phyloP scores from a whole-genome alignment of 1,140 invertebrate species.

The Diprion similis region DNA sequence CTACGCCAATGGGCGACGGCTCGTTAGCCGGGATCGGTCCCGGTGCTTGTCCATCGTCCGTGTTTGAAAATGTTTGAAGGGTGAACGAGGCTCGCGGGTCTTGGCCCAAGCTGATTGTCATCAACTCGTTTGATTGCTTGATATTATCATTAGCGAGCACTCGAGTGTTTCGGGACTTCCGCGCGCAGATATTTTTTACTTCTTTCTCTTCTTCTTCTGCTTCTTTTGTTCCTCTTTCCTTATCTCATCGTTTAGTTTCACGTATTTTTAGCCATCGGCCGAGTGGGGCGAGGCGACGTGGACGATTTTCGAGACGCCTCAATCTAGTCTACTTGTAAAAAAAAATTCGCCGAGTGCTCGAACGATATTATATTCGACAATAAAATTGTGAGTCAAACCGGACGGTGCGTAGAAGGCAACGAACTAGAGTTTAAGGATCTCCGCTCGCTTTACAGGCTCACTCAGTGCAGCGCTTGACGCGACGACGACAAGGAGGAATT shows the following conservation, averaged over 20 bases:
- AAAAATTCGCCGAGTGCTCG: too few relatives aligned
- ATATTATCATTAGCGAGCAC: slow-evolving; percentile 49
- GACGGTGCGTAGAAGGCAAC: too few relatives aligned
- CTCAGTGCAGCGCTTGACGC: neutral
- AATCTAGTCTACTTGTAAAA: too few relatives aligned
- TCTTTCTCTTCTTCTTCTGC: neutral
- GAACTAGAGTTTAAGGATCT: too few relatives aligned
- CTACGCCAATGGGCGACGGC: slow-evolving; percentile 47
- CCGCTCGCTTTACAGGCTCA: neutral
- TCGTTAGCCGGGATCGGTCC: slow-evolving; percentile 44
- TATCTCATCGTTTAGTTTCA: too few relatives aligned
- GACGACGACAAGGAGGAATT: neutral
- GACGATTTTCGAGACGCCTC: too few relatives aligned
- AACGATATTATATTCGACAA: too few relatives aligned
- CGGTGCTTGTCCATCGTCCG: slow-evolving; percentile 24
- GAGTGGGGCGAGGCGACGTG: too few relatives aligned
- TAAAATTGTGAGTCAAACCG: too few relatives aligned
- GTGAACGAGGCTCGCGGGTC: slow-evolving; percentile 41
- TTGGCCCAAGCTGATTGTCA: slow-evolving; percentile 46
- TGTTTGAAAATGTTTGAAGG: slow-evolving; percentile 49
- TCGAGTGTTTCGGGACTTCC: slow-evolving; percentile 24
- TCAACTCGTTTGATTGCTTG: slow-evolving; percentile 48
- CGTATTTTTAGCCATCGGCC: too few relatives aligned
- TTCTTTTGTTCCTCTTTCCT: neutral
- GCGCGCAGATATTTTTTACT: neutral